Evolutionary conservation across 2,888 invertebrate genomes (phyloP).

Genomic region (Matsumyia berberina): DNA sequence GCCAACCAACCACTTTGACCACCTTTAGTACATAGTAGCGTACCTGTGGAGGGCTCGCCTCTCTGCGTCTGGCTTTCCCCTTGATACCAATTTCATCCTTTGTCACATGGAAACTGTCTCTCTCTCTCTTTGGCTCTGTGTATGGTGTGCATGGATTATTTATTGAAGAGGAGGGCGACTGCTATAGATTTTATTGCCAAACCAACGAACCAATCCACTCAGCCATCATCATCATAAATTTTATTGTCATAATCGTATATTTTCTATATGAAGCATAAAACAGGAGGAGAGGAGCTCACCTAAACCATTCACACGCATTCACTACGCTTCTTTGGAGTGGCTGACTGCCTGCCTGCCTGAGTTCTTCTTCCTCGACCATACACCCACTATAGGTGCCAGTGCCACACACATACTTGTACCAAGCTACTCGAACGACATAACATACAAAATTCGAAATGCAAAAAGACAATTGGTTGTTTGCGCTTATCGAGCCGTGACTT

Average conservation of each 20-base stretch:
- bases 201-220: slow-evolving; percentile 77
- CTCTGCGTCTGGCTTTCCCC: slow-evolving; percentile 1
- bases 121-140: too few species aligned
- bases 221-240: slow-evolving; percentile 76
- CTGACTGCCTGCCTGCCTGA: too few species aligned
- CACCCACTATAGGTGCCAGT: slow-evolving; percentile 15
- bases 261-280: slow-evolving; percentile 76
- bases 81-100: slow-evolving; percentile 25
- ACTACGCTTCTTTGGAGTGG: slow-evolving; percentile 61
- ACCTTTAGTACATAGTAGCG: slow-evolving; percentile 27
- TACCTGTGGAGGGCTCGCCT: slow-evolving; percentile 1
- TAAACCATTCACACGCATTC: slow-evolving; percentile 75
- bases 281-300: slow-evolving; percentile 69
- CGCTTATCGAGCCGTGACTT: slow-evolving; percentile 78
- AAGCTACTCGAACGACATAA: slow-evolving; percentile 11
- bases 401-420: slow-evolving; percentile 8
- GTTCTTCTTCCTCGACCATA: slow-evolving; percentile 34
- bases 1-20: slow-evolving; percentile 68
- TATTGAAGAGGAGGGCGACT: slow-evolving; percentile 68
- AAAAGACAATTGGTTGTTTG: slow-evolving; percentile 77
- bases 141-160: slow-evolving; percentile 58
- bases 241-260: slow-evolving; percentile 76
- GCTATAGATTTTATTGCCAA: slow-evolving; percentile 76
- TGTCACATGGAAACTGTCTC: slow-evolving; percentile 48
- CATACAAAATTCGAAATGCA: slow-evolving; percentile 73